Evolutionary conservation across 2,113 vertebrate genomes (phyloP).

Genomic region (Onychorhynchus coronatus): DNA sequence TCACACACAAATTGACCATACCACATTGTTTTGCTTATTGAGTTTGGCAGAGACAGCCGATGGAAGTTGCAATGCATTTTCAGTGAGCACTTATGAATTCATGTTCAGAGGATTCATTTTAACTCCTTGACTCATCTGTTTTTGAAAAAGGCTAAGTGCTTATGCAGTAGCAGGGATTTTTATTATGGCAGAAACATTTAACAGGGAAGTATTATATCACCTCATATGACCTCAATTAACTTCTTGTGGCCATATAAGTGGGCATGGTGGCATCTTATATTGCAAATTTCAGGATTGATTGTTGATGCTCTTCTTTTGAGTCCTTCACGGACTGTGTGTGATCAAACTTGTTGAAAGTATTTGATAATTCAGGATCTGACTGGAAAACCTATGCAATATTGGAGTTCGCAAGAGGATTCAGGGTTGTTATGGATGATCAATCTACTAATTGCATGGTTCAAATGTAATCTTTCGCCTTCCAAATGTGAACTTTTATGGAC

Average conservation of each 20-base stretch:
- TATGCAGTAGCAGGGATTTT: background rate
- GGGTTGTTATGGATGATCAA: background rate
- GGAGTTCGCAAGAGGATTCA: background rate
- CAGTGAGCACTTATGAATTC: background rate
- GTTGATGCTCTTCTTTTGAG: background rate
- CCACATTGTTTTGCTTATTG: conserved; percentile 8
- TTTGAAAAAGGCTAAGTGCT: background rate
- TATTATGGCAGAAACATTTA: background rate
- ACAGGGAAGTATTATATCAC: background rate
- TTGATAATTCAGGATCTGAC: background rate
- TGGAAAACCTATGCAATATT: background rate
- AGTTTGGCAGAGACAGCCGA: conserved; percentile 15
- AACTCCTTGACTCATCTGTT: background rate
- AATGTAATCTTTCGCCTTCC: background rate
- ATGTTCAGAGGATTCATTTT: background rate
- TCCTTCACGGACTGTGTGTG: background rate
- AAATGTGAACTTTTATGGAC: background rate
- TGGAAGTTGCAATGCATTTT: background rate
- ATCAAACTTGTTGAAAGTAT: background rate
- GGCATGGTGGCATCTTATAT: background rate
- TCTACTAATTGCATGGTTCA: background rate
- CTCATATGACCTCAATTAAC: background rate
- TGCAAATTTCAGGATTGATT: background rate
- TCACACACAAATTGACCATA: background rate
- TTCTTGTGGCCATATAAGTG: background rate